Evolutionary conservation across 2,797 vertebrate genomes (phyloP).

Genomic region (Gymnothorax javanicus): DNA sequence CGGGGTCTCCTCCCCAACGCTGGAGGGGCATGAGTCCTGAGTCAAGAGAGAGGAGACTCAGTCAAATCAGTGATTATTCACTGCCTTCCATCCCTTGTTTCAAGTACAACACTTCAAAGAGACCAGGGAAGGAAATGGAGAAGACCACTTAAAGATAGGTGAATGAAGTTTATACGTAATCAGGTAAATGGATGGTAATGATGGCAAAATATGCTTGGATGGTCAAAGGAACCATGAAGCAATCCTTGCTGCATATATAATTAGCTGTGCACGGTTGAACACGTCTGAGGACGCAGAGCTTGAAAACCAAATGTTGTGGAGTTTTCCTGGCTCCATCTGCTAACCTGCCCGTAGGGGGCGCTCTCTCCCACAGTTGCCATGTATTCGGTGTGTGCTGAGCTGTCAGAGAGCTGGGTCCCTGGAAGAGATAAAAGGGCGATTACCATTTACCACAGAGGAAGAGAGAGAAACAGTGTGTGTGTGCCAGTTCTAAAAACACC

Average conservation of each 20-base stretch:
- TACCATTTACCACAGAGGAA: no score
- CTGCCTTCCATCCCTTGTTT: no score
- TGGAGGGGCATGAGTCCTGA: not conserved
- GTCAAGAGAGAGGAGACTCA: not conserved
- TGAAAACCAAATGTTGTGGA: not conserved
- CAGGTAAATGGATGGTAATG: no score
- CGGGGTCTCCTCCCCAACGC: constrained; percentile 29
- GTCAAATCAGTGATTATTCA: not conserved
- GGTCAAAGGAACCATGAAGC: not conserved
- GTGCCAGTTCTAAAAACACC: no score
- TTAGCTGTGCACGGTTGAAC: not conserved
- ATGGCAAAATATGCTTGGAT: not conserved
- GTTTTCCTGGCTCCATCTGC: not conserved
- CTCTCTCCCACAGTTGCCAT: not conserved
- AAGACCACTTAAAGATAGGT: no score
- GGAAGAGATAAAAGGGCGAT: not conserved
- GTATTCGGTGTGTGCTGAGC: not conserved
- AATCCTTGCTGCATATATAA: not conserved
- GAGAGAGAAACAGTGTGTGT: not conserved
- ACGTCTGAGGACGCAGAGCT: not conserved
- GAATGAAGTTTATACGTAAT: no score
- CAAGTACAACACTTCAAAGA: no score
- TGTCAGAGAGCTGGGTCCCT: not conserved
- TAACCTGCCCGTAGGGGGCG: constrained; percentile 23
- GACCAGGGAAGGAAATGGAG: no score